Base-by-base conservation (phyloP, 2,888 invertebrate species). In the Rhogogaster chlorosoma region DNA sequence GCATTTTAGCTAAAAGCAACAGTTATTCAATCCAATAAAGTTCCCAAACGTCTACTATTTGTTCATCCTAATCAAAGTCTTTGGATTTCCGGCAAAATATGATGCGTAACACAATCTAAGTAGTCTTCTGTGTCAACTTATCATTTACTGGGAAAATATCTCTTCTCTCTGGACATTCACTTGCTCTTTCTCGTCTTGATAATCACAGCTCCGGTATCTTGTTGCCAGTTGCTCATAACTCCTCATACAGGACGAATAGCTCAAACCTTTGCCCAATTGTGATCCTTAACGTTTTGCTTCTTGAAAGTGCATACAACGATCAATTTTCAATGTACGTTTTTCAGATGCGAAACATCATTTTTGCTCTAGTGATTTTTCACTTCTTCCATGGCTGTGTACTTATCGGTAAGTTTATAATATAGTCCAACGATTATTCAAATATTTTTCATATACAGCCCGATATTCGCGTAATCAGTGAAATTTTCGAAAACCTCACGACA, bases 341-440 rank as follows among this genome's bases (percentile, higher is more conserved):
- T 45, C 83, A 83, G 83, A 83, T 83, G 83, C 83, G 70, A 83
- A n/a, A 83, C 45, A 49, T 83, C 18, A 67, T 83, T 70, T 45
- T 83, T 70, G 22, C 45, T 1, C 6, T 83, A 45, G 83, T 83
- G 83, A 83, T 83, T 32, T 70, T 67, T 83, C 83, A 83, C 83
- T 67, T 70, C 45, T 67, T 57, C 45, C 38, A 83, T 83, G 83
- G 83, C 83, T 67, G 67, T n/a, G 45, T 49, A 67, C 45, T 49
- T 67, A 64, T 18, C 45, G 45, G 83, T 83, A 83, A 83, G 83
- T 83, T 32, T 45, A 6, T 38, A 22, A 15, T 10, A 15, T n/a
- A 9, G 22, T 26, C 32, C 64, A 9, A 42, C 18, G 10, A 12
- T 67, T 32, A 10, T 64, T 29, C 29, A 26, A 64, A 53, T 53